Conservation (phyloP, 2,797 vertebrate genomes). For the Anguilla pacifica region DNA sequence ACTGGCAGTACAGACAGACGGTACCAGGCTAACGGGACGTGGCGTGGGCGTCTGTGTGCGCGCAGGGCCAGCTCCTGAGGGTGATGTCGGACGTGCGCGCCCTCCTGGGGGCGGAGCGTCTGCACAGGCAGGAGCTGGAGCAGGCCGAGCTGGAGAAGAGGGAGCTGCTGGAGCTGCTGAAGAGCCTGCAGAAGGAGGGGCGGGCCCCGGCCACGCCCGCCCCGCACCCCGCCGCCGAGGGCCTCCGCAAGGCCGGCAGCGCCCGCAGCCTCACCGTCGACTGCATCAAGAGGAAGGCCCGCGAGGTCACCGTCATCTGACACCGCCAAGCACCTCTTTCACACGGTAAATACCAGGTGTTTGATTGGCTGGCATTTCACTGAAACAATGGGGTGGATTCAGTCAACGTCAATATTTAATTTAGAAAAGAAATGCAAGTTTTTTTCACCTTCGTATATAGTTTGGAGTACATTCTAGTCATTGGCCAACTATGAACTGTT, state of each 20-base stretch:
- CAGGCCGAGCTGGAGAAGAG: constrained; percentile 83
- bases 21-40: not conserved
- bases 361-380: not conserved
- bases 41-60: not conserved
- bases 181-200: constrained; percentile 70
- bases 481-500: not conserved
- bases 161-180: constrained; percentile 82
- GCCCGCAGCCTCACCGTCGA: constrained; percentile 74
- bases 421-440: not conserved
- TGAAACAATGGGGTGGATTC: not conserved
- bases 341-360: not conserved
- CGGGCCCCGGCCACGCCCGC: constrained; percentile 52
- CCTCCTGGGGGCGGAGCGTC: constrained; percentile 79
- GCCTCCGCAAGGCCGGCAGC: constrained; percentile 60
- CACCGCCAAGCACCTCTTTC: not conserved
- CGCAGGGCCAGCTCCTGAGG: constrained; percentile 82
- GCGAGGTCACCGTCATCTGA: constrained; percentile 80
- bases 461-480: not conserved
- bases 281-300: constrained; percentile 80
- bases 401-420: not conserved
- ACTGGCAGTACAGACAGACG: not conserved
- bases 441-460: not conserved
- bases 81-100: constrained; percentile 81
- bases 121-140: constrained; percentile 82
- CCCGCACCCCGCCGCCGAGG: constrained; percentile 64